Conservation (phyloP, 2,113 vertebrate genomes). For the Gallinago jamesoni region DNA sequence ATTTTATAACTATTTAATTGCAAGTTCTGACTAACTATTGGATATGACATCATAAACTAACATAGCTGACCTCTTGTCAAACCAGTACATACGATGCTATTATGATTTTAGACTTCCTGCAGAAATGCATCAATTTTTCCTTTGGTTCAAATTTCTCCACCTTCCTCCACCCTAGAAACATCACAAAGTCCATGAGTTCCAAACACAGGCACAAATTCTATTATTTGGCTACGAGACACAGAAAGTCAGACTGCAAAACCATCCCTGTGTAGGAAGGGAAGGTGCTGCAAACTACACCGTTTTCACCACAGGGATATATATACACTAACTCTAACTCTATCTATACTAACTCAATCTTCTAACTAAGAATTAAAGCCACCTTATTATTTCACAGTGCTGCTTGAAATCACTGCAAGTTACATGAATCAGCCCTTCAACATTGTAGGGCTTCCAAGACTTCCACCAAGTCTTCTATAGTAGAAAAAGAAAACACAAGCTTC, state of each 20-base stretch:
- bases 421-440: neutral
- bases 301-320: neutral
- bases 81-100: rapidly evolving
- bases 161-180: neutral
- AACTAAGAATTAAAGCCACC: neutral
- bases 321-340: neutral
- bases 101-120: neutral
- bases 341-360: neutral
- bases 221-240: neutral
- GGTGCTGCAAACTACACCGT: rapidly evolving
- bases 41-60: neutral
- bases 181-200: neutral
- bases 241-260: neutral
- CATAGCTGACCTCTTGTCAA: neutral
- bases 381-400: neutral
- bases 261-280: neutral
- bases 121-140: neutral
- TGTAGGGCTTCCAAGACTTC: neutral
- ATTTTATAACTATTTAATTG: neutral
- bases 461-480: neutral
- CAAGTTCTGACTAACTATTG: neutral
- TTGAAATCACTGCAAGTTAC: neutral
- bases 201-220: neutral
- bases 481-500: neutral
- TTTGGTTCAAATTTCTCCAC: neutral